Evolutionary conservation across 2,113 vertebrate genomes (phyloP), one percentile per base, ranked within the genome.

Genomic region (Cololabis saira): DNA sequence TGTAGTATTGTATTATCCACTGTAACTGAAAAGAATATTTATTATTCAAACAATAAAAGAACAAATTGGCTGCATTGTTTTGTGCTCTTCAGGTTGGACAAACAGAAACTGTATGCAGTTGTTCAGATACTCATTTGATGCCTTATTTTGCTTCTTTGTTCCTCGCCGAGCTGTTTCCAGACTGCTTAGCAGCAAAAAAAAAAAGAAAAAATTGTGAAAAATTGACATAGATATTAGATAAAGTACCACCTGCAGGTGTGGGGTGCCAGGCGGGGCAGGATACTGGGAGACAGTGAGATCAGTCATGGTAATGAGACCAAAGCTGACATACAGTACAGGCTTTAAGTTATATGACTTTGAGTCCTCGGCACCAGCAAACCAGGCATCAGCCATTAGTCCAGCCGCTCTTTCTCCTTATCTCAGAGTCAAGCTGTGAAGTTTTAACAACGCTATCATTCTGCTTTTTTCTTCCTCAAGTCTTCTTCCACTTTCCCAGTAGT

Each of bases 301-400:
- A 90, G 86, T 93, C 92, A 92, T 86, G 90, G 87, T 93, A 94
- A 94, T 92, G 91, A 94, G 92, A 80, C 61, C 74, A 5, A 70
- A 72, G 80, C 85, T 89, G 87, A 88, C 89, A 79, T 77, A 60
- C 87, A 80, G 79, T 77, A 60, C 87, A 80, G 79, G 81, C 85
- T 71, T 84, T 85, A 85, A 86, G 83, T 90, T 86, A 89, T 90
- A 76, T 69, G 83, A 87, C 82, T 87, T 82, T 78, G 85, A 83
- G 85, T 74, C 82, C 81, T 69, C 21, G 71, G 71, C 84, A 62
- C 68, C 84, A 43, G 78, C 76, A 54, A 81, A 83, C 75, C 80
- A 56, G 55, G 74, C 83, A 78, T 72, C 62, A 24, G 73, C 81
- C 81, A 80, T 90, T 89, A 90, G 82, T 87, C 86, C 75, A 82